Base-by-base conservation (phyloP, 1,140 invertebrate species). In the Cyrtorhinus lividipennis region DNA sequence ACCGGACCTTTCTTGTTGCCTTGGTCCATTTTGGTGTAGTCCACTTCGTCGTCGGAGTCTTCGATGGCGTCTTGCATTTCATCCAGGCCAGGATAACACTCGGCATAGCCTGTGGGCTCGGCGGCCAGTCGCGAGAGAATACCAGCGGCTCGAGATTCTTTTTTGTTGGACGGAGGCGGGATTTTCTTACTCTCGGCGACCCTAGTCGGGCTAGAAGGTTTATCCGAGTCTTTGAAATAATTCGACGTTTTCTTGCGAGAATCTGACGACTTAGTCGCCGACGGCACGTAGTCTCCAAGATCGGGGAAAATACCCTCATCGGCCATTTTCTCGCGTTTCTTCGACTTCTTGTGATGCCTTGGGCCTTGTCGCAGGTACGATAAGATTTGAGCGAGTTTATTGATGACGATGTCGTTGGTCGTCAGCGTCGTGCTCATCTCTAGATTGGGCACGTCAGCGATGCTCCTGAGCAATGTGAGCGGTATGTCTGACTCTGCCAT, bases 11-110 rank as follows among this genome's bases (percentile, higher is more conserved):
- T 88, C 68, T 87, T 88, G 66, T 88, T 88, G n/a, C 88, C 92
- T 68, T 93, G 82, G 75, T 99, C 96, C 96, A 99, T 99, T 75
- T 99, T 99, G 0, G 92, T 93, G 72, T 95, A 98, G 75, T 98
- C 95, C 0, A 92, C 94, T 72, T 99, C 95, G 71, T 99, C 96
- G 72, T 99, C 92, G 0, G 90, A 93, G 72, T 95, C 92, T 69
- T 92, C 90, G 53, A 95, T 92, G 12, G 92, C 92, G 72, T 95
- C 92, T 70, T 92, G 88, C 90, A 92, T 92, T 76, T 92, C 90
- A 64, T 91, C 82, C 58, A 92, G 79, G 18, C 95, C 95, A 3
- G 95, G 95, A 78, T 98, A 98, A 75, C 95, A 98, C 74, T 98
- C 95, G 2, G 94, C 94, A 73, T 91, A 91, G 8, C 88, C 88